Conservation (phyloP, 1,140 invertebrate genomes). For the Drosophila ambigua region DNA sequence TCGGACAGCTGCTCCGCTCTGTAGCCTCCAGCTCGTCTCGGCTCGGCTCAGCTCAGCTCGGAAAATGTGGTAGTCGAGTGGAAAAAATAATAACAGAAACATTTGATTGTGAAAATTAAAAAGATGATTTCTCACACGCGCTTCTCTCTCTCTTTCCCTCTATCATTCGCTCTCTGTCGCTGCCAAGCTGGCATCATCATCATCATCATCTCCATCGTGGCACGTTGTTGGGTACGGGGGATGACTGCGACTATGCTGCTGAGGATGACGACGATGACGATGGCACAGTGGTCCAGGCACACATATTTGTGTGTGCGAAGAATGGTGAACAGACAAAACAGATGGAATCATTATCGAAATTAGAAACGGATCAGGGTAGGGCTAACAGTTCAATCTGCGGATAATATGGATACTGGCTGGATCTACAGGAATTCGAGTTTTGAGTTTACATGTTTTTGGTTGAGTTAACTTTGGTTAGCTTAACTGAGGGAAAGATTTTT, state of each 20-base stretch:
- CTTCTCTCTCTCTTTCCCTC: slow-evolving; percentile 29
- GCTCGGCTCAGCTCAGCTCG: neutral
- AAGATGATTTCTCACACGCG: slow-evolving; percentile 79
- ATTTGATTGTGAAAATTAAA: slow-evolving; percentile 81
- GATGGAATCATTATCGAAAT: too few species aligned
- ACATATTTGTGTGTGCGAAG: too few species aligned
- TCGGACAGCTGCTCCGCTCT: slow-evolving; percentile 59
- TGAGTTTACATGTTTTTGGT: too few species aligned
- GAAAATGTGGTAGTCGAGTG: slow-evolving; percentile 52
- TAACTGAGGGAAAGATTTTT: too few species aligned
- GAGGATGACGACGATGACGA: slow-evolving; percentile 29
- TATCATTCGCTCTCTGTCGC: slow-evolving; percentile 55
- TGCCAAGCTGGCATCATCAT: slow-evolving; percentile 26
- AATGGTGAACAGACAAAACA: neutral
- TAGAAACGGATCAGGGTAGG: too few species aligned
- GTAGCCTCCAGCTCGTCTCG: slow-evolving; percentile 11
- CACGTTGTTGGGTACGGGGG: slow-evolving; percentile 21
- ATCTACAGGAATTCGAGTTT: too few species aligned
- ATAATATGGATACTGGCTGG: too few species aligned
- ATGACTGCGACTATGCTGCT: slow-evolving; percentile 23
- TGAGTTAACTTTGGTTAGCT: too few species aligned
- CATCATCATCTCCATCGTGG: slow-evolving; percentile 16
- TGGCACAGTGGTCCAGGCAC: slow-evolving; percentile 10
- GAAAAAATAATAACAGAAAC: slow-evolving; percentile 65
- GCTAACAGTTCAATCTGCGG: too few species aligned